Percentiles rank a stretch among this genome's conserved stretches.
phyloP scores from a whole-genome alignment of 2,113 vertebrate species.

The Fulica atra region DNA sequence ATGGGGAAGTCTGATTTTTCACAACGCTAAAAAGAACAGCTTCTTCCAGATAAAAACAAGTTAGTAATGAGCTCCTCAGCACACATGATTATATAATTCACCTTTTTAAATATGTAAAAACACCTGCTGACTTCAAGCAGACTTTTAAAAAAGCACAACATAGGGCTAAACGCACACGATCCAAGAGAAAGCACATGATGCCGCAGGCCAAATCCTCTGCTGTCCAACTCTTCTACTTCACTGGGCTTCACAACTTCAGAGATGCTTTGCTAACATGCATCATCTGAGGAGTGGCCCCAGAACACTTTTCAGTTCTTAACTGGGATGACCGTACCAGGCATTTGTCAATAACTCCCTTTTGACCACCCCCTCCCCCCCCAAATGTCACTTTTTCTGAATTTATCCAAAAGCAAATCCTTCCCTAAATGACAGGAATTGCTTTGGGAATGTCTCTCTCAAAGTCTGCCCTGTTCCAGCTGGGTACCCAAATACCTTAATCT shows the following conservation, averaged over 20 bases:
- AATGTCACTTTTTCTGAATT: not conserved
- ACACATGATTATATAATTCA: not conserved
- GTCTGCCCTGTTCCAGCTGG: not conserved
- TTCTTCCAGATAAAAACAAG: slow-evolving; percentile 19
- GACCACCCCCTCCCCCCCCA: no score
- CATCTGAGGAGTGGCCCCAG: not conserved
- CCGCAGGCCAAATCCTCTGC: not conserved
- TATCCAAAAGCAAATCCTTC: not conserved
- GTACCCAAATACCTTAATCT: not conserved
- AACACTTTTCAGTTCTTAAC: not conserved
- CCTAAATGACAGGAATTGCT: not conserved
- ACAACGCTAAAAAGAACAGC: not conserved
- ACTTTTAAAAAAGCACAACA: not conserved
- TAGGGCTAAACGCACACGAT: not conserved
- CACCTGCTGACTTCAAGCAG: slow-evolving; percentile 48
- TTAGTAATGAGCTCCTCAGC: not conserved
- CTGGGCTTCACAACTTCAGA: not conserved
- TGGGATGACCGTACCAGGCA: not conserved
- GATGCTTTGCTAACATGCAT: not conserved
- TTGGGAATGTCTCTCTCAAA: not conserved
- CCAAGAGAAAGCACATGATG: not conserved
- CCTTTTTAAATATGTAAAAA: slow-evolving; percentile 24
- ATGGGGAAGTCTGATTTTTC: not conserved
- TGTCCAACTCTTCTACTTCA: not conserved
- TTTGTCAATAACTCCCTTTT: not conserved